Conservation (phyloP, 2,797 vertebrate genomes). For the Micropoecilia bifurca region DNA sequence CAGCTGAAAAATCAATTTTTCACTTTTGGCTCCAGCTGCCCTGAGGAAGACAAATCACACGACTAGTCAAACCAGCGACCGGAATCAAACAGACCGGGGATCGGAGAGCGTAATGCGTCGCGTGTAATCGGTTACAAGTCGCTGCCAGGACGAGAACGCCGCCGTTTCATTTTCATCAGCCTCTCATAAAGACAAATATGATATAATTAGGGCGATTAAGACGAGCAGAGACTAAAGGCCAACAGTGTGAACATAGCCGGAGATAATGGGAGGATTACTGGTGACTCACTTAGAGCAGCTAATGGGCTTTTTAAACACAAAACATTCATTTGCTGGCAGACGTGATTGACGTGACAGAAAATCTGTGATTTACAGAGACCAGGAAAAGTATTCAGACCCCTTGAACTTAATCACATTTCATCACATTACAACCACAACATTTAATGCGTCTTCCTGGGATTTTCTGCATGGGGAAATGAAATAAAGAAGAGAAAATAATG, state of each 20-base stretch:
- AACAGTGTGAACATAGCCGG: conserved; percentile 53
- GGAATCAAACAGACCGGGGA: conserved; percentile 57
- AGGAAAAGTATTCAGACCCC: neutral
- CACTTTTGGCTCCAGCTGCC: conserved; percentile 54
- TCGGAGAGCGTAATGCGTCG: conserved; percentile 28
- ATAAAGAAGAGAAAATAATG: neutral
- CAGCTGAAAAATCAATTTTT: conserved; percentile 68
- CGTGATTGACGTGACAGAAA: conserved; percentile 44
- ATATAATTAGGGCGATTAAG: conserved; percentile 64
- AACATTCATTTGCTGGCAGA: conserved; percentile 50
- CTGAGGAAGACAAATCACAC: conserved; percentile 57
- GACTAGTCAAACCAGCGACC: conserved; percentile 55
- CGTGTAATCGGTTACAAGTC: conserved; percentile 37
- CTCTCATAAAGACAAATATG: conserved; percentile 59
- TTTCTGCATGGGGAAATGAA: neutral
- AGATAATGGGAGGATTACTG: conserved; percentile 63
- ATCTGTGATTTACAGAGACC: neutral
- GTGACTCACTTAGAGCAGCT: conserved; percentile 56
- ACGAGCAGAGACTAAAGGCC: conserved; percentile 62
- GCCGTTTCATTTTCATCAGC: conserved; percentile 44
- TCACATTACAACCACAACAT: neutral
- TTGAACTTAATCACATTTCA: neutral
- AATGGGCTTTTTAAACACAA: conserved; percentile 51
- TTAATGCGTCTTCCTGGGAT: neutral
- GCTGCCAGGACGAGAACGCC: conserved; percentile 31